phyloP scores from a whole-genome alignment of 2,888 invertebrate species.

The Ferrisia virgata region DNA sequence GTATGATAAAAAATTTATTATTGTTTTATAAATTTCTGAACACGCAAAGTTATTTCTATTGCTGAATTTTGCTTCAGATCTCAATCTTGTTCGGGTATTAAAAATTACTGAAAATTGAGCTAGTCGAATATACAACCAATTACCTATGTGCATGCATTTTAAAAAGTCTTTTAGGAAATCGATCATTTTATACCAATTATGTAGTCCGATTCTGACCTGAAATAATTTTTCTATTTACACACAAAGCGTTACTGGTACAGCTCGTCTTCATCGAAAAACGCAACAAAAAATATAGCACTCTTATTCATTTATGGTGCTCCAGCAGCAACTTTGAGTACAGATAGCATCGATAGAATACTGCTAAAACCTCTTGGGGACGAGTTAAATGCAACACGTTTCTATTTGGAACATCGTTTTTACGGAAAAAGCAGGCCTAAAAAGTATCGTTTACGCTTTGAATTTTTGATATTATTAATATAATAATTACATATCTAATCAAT shows the following conservation, averaged over 20 bases:
- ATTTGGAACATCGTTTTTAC: conserved; percentile 89
- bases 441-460: conserved; percentile 59
- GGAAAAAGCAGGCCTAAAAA: conserved; percentile 84
- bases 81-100: too few species aligned
- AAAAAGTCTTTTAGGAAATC: too few species aligned
- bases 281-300: too few species aligned
- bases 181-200: neutral
- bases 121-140: too few species aligned
- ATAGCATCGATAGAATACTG: neutral
- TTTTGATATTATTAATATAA: too few species aligned
- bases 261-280: too few species aligned
- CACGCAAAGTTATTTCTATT: too few species aligned
- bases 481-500: neutral
- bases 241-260: neutral
- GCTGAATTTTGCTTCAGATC: too few species aligned
- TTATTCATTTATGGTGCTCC: neutral
- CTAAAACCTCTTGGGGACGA: neutral
- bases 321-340: neutral
- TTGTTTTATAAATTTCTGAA: too few species aligned
- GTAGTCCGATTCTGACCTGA: neutral
- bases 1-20: too few species aligned
- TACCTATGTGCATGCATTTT: too few species aligned
- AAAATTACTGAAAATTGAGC: too few species aligned
- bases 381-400: conserved; percentile 58
- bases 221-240: neutral